Conservation (phyloP, 2,797 vertebrate genomes). For the Neomorphus geoffroyi region DNA sequence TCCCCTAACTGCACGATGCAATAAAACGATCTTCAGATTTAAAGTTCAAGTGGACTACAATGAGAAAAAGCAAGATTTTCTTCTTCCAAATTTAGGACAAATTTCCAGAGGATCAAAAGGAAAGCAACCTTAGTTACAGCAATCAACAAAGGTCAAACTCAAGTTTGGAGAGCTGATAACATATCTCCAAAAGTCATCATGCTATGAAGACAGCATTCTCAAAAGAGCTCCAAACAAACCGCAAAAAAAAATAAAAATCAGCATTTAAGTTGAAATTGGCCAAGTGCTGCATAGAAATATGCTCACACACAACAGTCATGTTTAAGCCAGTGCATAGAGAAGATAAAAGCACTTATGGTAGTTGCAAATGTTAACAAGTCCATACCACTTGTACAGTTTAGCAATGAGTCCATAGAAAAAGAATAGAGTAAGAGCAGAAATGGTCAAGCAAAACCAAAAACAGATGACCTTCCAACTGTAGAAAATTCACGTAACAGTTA, state of each 20-base stretch:
- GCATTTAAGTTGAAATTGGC: slow-evolving; percentile 73
- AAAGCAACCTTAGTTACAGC: slow-evolving; percentile 64
- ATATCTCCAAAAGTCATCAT: slow-evolving; percentile 65
- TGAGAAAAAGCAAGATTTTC: slow-evolving; percentile 60
- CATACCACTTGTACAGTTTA: slow-evolving; percentile 82
- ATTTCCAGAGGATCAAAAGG: slow-evolving; percentile 64
- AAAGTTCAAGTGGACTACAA: slow-evolving; percentile 72
- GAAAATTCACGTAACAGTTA: slow-evolving; percentile 72
- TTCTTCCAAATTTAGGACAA: slow-evolving; percentile 68
- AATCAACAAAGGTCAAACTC: slow-evolving; percentile 38
- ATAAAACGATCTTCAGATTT: slow-evolving; percentile 64
- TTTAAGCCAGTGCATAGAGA: slow-evolving; percentile 98
- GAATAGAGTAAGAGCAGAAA: slow-evolving; percentile 52
- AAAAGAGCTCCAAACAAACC: slow-evolving; percentile 64
- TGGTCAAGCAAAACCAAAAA: slow-evolving; percentile 53
- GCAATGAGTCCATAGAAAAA: slow-evolving; percentile 78
- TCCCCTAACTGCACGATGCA: slow-evolving; percentile 53
- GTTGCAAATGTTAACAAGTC: slow-evolving; percentile 89
- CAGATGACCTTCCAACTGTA: slow-evolving; percentile 64
- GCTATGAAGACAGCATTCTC: slow-evolving; percentile 70
- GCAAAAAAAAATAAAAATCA: slow-evolving; percentile 57
- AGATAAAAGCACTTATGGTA: slow-evolving; percentile 99
- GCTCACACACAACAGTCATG: slow-evolving; percentile 93
- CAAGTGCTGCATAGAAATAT: slow-evolving; percentile 92
- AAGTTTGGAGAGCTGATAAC: slow-evolving; percentile 38